Percentiles rank a stretch among this genome's conserved stretches.
Conservation (phyloP, 1,140 invertebrate species). For the Alviniconcha marisindica region DNA sequence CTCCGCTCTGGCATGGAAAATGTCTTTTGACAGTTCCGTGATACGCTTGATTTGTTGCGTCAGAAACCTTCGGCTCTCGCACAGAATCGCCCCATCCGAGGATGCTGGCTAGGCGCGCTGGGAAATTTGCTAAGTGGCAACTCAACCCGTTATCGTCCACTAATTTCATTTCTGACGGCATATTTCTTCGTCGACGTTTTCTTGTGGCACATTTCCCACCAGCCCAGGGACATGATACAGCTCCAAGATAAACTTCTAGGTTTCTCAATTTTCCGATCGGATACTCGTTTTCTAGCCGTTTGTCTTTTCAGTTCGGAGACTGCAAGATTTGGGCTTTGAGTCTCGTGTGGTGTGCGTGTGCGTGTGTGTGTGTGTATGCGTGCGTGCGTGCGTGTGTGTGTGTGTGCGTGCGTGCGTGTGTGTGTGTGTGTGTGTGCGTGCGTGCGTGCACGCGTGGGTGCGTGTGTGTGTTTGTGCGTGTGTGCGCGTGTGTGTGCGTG, state of each 20-base stretch:
- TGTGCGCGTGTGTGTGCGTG: slow-evolving; percentile 1
- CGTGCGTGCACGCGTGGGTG: neutral
- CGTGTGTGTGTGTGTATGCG: slow-evolving; percentile 3
- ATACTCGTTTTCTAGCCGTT: no score
- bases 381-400: neutral
- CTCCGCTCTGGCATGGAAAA: slow-evolving; percentile 4
- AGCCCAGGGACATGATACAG: no score
- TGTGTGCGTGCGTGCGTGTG: neutral
- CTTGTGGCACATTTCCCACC: no score
- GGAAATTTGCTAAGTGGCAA: slow-evolving; percentile 18
- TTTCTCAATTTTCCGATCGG: no score
- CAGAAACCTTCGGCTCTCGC: neutral
- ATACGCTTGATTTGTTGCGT: slow-evolving; percentile 10
- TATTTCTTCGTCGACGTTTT: no score
- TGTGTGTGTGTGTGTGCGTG: slow-evolving; percentile 6
- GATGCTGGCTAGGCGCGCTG: neutral
- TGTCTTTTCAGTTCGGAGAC: no score
- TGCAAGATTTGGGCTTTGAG: no score
- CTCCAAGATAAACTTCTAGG: no score
- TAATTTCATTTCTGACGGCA: slow-evolving; percentile 5
- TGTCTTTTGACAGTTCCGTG: slow-evolving; percentile 19
- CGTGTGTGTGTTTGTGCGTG: neutral
- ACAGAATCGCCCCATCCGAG: neutral
- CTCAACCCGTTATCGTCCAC: neutral
- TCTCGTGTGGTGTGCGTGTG: slow-evolving; percentile 4